A percentile compares a stretch with the other conserved stretches of the same genome.
Conservation (phyloP, 2,888 invertebrate species). For the Agrilus mali region DNA sequence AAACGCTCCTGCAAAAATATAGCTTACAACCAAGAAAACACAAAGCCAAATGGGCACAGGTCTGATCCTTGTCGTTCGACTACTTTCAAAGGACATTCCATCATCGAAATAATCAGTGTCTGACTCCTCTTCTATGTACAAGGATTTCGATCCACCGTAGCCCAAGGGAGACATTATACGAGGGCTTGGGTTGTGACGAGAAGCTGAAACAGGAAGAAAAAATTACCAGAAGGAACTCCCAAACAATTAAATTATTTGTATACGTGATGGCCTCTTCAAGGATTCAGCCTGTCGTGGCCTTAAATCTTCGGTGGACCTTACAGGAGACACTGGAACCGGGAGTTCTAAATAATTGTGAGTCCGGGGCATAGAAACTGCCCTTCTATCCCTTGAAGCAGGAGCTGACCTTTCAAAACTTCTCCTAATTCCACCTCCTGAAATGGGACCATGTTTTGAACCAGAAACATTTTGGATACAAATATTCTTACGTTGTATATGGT, state of each 20-base stretch:
- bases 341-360: slow-evolving; percentile 23
- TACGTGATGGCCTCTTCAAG: slow-evolving; percentile 5
- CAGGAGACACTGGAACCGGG: slow-evolving; percentile 22
- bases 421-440: slow-evolving; percentile 6
- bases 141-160: slow-evolving; percentile 47
- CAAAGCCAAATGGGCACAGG: slow-evolving; percentile 87
- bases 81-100: slow-evolving; percentile 19
- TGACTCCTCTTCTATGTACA: slow-evolving; percentile 47
- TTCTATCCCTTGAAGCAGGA: slow-evolving; percentile 11
- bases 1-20: slow-evolving; percentile 80
- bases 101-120: slow-evolving; percentile 39
- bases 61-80: slow-evolving; percentile 38
- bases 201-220: slow-evolving; percentile 23
- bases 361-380: slow-evolving; percentile 23
- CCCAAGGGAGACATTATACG: slow-evolving; percentile 58
- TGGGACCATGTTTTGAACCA: too few species aligned
- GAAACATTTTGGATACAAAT: background rate
- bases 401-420: slow-evolving; percentile 10
- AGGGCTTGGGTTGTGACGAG: slow-evolving; percentile 35
- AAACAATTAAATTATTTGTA: too few species aligned
- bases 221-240: background rate
- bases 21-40: slow-evolving; percentile 75
- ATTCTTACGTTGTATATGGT: slow-evolving; percentile 23
- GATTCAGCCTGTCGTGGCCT: slow-evolving; percentile 9
- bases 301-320: slow-evolving; percentile 12